phyloP scores from a whole-genome alignment of 2,113 vertebrate genomes.

The Chamaetylas fuelleborni region DNA sequence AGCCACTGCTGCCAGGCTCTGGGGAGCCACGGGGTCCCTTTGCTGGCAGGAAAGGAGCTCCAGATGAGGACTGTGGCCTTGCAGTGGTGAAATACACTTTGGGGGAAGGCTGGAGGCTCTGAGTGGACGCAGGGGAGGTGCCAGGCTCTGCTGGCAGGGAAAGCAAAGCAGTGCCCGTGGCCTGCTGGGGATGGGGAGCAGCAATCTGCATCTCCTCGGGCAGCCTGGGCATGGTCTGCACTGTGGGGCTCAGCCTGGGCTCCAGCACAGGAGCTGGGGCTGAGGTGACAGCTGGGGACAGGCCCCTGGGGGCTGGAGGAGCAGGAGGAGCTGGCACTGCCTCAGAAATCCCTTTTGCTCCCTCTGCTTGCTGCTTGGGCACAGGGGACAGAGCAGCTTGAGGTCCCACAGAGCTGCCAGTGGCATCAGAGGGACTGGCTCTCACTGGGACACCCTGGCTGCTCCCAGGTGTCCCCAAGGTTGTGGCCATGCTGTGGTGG shows the following conservation, averaged over 20 bases:
- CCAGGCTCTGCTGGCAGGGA: neutral
- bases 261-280: neutral
- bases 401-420: neutral
- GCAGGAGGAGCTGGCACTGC: neutral
- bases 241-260: neutral
- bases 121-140: neutral
- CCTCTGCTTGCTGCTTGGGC: neutral
- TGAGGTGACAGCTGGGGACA: neutral
- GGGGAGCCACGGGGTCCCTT: neutral
- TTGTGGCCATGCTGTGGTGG: neutral
- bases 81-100: rapidly evolving
- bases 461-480: neutral
- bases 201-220: neutral
- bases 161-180: neutral
- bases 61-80: neutral
- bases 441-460: neutral
- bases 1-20: neutral
- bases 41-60: neutral
- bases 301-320: neutral
- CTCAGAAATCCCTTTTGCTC: neutral
- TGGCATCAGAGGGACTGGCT: neutral
- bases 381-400: rapidly evolving
- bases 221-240: neutral
- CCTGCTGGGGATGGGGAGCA: neutral
- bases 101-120: neutral